Percentiles rank a stretch among this genome's conserved stretches.
These are phyloP conservation scores for Nineta flava DNA, from an alignment of 2,888 invertebrate genomes.

Conservation along the genomic window DNA sequence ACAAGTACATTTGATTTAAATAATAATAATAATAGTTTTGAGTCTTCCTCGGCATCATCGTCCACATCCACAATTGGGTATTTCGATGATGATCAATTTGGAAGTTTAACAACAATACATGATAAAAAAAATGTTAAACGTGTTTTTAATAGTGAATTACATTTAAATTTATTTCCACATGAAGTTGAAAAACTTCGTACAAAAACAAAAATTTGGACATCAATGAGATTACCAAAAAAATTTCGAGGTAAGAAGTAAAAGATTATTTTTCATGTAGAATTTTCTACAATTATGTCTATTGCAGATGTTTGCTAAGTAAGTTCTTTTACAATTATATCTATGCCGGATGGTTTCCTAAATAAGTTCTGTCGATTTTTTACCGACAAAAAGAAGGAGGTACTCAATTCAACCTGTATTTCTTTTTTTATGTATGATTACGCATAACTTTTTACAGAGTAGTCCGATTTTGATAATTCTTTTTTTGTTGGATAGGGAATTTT, in stretches of 20 bases:
- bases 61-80: neutral
- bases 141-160: conserved; percentile 39
- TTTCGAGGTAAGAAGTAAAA: conserved; percentile 13
- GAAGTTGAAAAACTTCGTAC: conserved; percentile 28
- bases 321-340: too few relatives aligned
- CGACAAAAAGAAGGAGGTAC: too few relatives aligned
- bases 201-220: conserved; percentile 35
- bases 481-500: too few relatives aligned
- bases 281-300: too few relatives aligned
- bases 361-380: too few relatives aligned
- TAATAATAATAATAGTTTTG: conserved; percentile 22
- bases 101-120: neutral
- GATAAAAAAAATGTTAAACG: conserved; percentile 14
- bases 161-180: conserved; percentile 19
- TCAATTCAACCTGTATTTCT: too few relatives aligned
- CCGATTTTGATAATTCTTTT: too few relatives aligned
- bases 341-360: too few relatives aligned
- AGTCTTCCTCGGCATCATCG: conserved; percentile 12
- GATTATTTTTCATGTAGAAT: too few relatives aligned
- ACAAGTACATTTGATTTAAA: conserved; percentile 31
- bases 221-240: conserved; percentile 32
- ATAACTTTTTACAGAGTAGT: too few relatives aligned
- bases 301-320: too few relatives aligned
- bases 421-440: too few relatives aligned
- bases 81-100: neutral